phyloP scores from a whole-genome alignment of 2,797 vertebrate species.

The Myoxocephalus aenaeus region DNA sequence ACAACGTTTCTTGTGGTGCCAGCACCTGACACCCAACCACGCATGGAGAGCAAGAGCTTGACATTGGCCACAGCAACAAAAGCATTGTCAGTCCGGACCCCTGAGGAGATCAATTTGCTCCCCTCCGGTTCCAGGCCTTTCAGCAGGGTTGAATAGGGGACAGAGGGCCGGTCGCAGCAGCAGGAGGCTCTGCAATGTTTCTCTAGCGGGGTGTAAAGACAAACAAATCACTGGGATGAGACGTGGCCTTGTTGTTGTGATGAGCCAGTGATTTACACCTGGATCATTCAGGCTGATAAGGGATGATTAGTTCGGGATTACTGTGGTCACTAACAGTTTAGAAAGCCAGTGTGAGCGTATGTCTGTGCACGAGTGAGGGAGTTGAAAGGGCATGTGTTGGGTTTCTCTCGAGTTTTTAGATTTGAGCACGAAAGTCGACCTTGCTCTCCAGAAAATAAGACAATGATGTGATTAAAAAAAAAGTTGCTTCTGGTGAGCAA shows the following conservation, averaged over 20 bases:
- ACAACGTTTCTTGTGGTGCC: constrained; percentile 61
- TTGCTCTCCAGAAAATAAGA: constrained; percentile 6
- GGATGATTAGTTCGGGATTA: constrained; percentile 63
- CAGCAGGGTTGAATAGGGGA: constrained; percentile 80
- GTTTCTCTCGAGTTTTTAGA: not conserved
- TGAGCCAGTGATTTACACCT: constrained; percentile 76
- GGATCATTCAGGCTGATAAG: constrained; percentile 67
- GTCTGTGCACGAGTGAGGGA: constrained; percentile 4
- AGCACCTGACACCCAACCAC: constrained; percentile 70
- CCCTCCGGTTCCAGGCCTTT: constrained; percentile 71
- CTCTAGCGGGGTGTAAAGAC: constrained; percentile 80
- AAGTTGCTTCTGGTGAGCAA: not conserved
- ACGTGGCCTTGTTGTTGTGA: constrained; percentile 63
- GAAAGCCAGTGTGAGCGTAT: constrained; percentile 24
- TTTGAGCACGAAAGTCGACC: not conserved
- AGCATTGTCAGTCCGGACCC: constrained; percentile 68
- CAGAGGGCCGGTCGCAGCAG: constrained; percentile 69
- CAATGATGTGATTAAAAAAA: constrained; percentile 4
- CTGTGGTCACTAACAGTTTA: constrained; percentile 32
- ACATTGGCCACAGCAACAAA: constrained; percentile 75
- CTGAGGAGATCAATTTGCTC: constrained; percentile 78
- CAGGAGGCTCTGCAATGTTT: constrained; percentile 76
- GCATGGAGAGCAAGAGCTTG: constrained; percentile 63
- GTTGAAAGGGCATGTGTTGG: not conserved
- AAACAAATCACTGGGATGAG: constrained; percentile 79